phyloP scores from a whole-genome alignment of 2,113 vertebrate genomes.

The Brachionichthys hirsutus region DNA sequence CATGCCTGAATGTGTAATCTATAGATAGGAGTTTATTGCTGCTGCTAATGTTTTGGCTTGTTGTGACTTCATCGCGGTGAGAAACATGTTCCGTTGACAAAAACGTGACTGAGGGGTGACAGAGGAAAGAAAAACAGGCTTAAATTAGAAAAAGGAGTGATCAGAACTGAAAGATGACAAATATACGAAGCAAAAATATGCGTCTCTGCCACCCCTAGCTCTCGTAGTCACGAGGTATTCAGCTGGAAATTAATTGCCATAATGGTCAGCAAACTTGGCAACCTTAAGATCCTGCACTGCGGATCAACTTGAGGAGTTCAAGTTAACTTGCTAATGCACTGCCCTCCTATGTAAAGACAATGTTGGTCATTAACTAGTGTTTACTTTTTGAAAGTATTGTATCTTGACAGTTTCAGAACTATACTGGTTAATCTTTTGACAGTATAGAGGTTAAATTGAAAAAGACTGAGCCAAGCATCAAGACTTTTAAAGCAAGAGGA shows the following conservation, averaged over 20 bases:
- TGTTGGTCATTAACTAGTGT: too few species aligned
- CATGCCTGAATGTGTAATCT: constrained; percentile 66
- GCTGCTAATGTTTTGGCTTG: constrained; percentile 60
- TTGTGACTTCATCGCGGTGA: constrained; percentile 52
- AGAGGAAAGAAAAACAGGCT: constrained; percentile 5
- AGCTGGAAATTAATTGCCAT: too few species aligned
- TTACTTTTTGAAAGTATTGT: too few species aligned
- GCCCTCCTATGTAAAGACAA: too few species aligned
- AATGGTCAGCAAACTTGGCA: constrained; percentile 20
- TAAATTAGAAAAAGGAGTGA: neutral
- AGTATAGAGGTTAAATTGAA: too few species aligned
- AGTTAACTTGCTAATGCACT: constrained; percentile 9
- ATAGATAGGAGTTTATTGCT: constrained; percentile 61
- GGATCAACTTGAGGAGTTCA: constrained; percentile 47
- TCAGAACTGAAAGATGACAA: neutral
- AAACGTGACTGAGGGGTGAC: constrained; percentile 11
- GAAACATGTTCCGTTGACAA: constrained; percentile 25
- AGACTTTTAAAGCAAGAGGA: too few species aligned
- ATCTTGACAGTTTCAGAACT: too few species aligned
- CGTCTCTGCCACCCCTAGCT: constrained; percentile 7
- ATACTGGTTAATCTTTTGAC: too few species aligned
- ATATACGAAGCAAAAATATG: constrained; percentile 5
- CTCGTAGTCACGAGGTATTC: constrained; percentile 1
- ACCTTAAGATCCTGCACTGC: constrained; percentile 72
- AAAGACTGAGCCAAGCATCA: too few species aligned